Evolutionary conservation across 37 sponge, comb jelly and placozoan genomes (phyloP), one percentile per base, ranked within the genome.

Genomic region (Eunapius fragilis): DNA sequence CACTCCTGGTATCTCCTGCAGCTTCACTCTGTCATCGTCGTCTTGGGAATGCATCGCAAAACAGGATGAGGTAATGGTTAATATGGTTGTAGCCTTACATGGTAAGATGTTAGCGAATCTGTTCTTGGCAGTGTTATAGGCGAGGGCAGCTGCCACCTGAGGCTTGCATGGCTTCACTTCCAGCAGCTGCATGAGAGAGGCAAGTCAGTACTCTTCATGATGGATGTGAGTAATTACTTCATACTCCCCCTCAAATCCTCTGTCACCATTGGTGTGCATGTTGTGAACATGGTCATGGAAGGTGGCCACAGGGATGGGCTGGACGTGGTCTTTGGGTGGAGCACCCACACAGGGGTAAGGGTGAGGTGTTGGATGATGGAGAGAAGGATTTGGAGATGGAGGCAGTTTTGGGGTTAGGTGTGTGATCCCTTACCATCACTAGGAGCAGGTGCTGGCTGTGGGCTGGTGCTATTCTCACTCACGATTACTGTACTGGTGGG

Each of bases 241-340:
- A 71, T 92, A 95, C 75, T 95, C 96, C n/a, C 48, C 69, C 25
- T 91, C 89, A 74, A 92, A 92, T 28, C 91, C 93, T 27, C 74
- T 83, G 80, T 92, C 90, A 67, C 85, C 83, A 31, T 90, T 83
- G 23, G 72, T 26, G 72, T 95, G 96, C 81, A 90, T 84, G 26
- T 78, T 47, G 13, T 47, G 24, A 1, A 95, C 96, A 76, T 95
- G 90, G 14, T 87, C 82, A 7, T 87, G 90, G 82, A 95, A 95
- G 30, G 76, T 72, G 32, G 50, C 75, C 58, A 90, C 25, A 47
- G 72, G 23, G 37, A 95, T 79, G 24, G 88, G 73, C 68, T 81
- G 83, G 75, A 78, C 68, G 26, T 85, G 85, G 24, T 94, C 86
- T 17, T 30, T 19, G 28, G 84, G 91, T 94, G 68, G 17, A n/a